Conservation (phyloP, 2,888 invertebrate species). For the Autographa pulchrina region DNA sequence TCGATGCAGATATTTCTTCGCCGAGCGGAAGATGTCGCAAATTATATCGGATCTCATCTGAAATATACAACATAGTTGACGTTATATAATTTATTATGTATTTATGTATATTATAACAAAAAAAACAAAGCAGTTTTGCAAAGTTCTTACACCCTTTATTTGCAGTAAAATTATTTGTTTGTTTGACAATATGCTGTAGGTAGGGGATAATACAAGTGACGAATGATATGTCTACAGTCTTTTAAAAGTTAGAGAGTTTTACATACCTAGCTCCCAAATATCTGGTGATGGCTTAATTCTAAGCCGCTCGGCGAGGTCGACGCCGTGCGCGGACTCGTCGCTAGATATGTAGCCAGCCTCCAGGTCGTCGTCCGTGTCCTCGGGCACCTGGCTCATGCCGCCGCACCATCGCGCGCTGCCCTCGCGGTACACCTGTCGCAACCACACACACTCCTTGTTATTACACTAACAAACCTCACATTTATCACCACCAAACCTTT, state of each 20-base stretch:
- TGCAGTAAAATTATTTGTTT: background rate
- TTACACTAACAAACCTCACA: conserved; percentile 12
- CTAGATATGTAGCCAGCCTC: conserved; percentile 87
- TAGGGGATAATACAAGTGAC: too few species aligned
- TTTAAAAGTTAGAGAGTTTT: background rate
- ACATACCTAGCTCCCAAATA: conserved; percentile 85
- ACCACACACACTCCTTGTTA: conserved; percentile 20
- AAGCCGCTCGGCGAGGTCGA: conserved; percentile 83
- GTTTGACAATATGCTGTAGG: too few species aligned
- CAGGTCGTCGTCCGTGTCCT: conserved; percentile 82
- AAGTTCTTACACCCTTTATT: background rate
- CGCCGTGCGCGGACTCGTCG: conserved; percentile 87
- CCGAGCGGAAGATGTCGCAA: conserved; percentile 83
- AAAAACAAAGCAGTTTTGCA: too few species aligned
- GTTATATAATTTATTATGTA: too few species aligned
- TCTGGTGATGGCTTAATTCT: conserved; percentile 84
- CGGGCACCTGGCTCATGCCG: conserved; percentile 79
- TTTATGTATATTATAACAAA: too few species aligned
- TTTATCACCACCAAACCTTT: conserved; percentile 30
- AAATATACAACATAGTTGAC: conserved; percentile 20
- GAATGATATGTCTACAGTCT: background rate
- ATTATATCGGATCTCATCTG: conserved; percentile 82
- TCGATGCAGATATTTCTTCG: conserved; percentile 79
- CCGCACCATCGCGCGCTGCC: conserved; percentile 82
- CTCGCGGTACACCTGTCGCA: conserved; percentile 74